Percentiles rank a stretch among this genome's conserved stretches.
phyloP scores from a whole-genome alignment of 2,888 invertebrate genomes.

The Zelleria hepariella region DNA sequence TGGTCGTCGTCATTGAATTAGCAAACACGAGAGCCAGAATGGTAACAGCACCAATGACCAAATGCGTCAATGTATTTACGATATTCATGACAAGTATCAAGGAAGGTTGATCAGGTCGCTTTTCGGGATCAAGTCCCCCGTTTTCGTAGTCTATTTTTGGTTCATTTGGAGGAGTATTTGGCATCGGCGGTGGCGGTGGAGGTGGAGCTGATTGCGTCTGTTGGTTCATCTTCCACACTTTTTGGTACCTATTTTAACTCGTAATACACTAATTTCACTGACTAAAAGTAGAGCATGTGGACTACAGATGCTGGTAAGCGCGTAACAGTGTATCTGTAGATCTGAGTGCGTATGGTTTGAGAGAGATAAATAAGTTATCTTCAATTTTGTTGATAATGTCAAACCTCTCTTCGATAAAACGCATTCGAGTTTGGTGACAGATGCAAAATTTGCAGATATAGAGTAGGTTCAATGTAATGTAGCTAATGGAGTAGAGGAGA shows the following conservation, averaged over 20 bases:
- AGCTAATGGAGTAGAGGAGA: no score
- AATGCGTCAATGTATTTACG: slow-evolving; percentile 20
- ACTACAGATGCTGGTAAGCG: not conserved
- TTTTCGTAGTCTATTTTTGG: not conserved
- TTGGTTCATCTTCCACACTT: not conserved
- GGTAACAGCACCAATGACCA: slow-evolving; percentile 27
- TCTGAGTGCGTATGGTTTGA: not conserved
- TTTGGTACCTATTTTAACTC: not conserved
- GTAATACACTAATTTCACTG: not conserved
- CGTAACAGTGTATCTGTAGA: not conserved
- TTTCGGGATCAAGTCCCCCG: not conserved
- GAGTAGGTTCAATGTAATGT: no score
- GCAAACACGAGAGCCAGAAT: slow-evolving; percentile 23
- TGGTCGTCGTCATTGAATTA: slow-evolving; percentile 3
- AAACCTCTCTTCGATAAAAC: not conserved
- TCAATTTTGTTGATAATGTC: not conserved
- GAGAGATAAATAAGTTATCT: not conserved
- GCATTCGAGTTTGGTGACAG: not conserved
- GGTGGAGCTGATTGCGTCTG: not conserved
- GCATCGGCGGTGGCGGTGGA: not conserved
- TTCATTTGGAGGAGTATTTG: not conserved
- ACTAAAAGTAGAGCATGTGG: no score
- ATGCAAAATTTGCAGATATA: not conserved
- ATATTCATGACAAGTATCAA: slow-evolving; percentile 5
- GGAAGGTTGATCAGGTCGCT: not conserved